Conservation (phyloP, 2,113 vertebrate species). For the sheep (Ovis aries) region DNA sequence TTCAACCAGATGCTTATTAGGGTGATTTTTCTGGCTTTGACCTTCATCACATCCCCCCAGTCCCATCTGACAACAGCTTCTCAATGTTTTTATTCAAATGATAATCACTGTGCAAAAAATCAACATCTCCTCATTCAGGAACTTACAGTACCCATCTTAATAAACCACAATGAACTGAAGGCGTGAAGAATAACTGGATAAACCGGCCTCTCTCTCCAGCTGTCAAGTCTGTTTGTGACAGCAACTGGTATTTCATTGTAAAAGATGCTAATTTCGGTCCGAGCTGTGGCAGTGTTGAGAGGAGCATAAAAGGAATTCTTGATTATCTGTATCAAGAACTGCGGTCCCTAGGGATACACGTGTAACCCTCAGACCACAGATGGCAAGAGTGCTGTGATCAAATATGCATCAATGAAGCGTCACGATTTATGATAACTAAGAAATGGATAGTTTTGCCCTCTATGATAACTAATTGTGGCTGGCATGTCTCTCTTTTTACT, state of each 20-base stretch:
- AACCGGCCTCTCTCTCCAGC: constrained; percentile 77
- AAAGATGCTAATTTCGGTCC: constrained; percentile 84
- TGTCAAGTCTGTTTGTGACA: constrained; percentile 78
- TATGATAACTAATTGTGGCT: constrained; percentile 75
- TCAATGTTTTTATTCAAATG: background rate
- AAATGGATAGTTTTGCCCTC: constrained; percentile 72
- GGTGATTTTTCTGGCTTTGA: constrained; percentile 56
- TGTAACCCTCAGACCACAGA: constrained; percentile 82
- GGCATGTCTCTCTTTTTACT: constrained; percentile 42
- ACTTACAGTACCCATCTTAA: constrained; percentile 69
- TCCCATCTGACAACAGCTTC: constrained; percentile 44
- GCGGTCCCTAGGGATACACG: constrained; percentile 72
- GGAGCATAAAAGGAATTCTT: constrained; percentile 82
- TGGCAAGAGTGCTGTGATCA: constrained; percentile 82
- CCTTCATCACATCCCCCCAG: background rate
- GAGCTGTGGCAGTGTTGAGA: constrained; percentile 72
- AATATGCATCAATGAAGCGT: constrained; percentile 83
- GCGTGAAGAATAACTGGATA: constrained; percentile 74
- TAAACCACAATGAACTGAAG: constrained; percentile 50
- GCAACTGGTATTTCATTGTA: constrained; percentile 82
- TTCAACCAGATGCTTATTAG: constrained; percentile 7
- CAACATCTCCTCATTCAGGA: constrained; percentile 37
- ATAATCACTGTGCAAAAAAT: constrained; percentile 55
- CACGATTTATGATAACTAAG: constrained; percentile 79
- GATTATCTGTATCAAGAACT: constrained; percentile 81